Evolutionary conservation across 2,888 invertebrate species (phyloP), one percentile per base, ranked within the genome.

Genomic region (Drosophila mayaguana): DNA sequence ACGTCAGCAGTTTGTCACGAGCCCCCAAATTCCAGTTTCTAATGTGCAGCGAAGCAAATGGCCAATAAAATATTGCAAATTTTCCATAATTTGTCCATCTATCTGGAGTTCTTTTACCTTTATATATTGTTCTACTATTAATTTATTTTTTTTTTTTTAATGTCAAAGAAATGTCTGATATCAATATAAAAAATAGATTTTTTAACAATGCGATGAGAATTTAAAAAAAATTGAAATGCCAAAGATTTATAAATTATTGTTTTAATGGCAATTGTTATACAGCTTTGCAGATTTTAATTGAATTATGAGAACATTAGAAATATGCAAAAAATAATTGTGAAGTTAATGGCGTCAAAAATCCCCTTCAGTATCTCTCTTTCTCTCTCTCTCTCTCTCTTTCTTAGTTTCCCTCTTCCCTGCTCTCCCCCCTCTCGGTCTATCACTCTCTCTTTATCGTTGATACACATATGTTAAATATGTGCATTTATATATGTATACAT

Each of bases 1-100:
- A 50, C 48, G 59, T 42, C 62, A 34, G 57, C 75, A 3, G 22
- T 20, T 18, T 55, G 36, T 53, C 77, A 48, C 75, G 12, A 55
- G 70, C 70, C 63, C 51, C 66, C 53, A n/a, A 57, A 63, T 71
- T 54, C 76, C 45, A 55, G 60, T 63, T 74, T 36, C 51, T 20
- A 11, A 53, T 59, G n/a, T 42, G 28, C 54, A 45, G 7, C 50
- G 11, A 25, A 50, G 14, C 32, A 18, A 7, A 8, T 50, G 11
- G 38, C 12, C 14, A 62, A 14, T 22, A 20, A 46, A 38, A 28
- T 14, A 46, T 56, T 51, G 34, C 36, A 34, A 56, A 62, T 28
- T 38, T 28, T 46, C 34, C 18, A 34, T 22, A 25, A 46, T 18
- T 65, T 25, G 38, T 48, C 14, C 38, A 38, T 56, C 28, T 14